phyloP scores from a whole-genome alignment of 2,888 invertebrate species.

The Eulithis testata region DNA sequence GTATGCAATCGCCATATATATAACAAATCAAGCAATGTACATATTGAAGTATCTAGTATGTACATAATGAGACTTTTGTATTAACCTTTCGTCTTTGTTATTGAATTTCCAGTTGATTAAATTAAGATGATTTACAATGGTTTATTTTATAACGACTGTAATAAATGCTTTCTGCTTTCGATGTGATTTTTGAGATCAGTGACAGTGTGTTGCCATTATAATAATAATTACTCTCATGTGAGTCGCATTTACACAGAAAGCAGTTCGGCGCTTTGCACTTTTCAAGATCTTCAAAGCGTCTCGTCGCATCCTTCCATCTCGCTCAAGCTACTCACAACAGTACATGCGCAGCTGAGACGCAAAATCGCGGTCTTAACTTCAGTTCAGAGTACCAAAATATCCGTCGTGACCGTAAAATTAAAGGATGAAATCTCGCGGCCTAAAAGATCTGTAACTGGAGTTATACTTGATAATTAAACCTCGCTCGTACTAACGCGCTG shows the following conservation, averaged over 20 bases:
- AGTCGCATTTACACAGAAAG: constrained; percentile 14
- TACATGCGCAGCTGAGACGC: neutral
- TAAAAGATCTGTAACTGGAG: neutral
- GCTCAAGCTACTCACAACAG: neutral
- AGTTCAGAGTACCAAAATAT: neutral
- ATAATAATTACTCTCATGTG: constrained; percentile 9
- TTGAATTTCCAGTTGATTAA: constrained; percentile 45
- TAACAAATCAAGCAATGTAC: constrained; percentile 55
- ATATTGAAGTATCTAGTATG: constrained; percentile 60
- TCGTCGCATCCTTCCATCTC: neutral
- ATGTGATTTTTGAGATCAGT: constrained; percentile 34
- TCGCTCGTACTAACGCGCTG: neutral
- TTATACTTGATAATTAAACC: neutral
- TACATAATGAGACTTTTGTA: constrained; percentile 65
- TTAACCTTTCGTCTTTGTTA: constrained; percentile 54
- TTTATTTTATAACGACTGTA: constrained; percentile 32
- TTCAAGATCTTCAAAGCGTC: too few species aligned
- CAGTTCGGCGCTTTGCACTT: neutral
- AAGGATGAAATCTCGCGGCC: neutral
- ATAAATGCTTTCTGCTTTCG: constrained; percentile 51
- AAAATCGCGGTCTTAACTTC: neutral
- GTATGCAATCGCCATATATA: constrained; percentile 34
- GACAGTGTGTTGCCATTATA: constrained; percentile 27
- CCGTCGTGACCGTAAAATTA: neutral
- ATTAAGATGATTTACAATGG: constrained; percentile 23